phyloP scores from a whole-genome alignment of 2,888 invertebrate species.

The Allygus modestus region DNA sequence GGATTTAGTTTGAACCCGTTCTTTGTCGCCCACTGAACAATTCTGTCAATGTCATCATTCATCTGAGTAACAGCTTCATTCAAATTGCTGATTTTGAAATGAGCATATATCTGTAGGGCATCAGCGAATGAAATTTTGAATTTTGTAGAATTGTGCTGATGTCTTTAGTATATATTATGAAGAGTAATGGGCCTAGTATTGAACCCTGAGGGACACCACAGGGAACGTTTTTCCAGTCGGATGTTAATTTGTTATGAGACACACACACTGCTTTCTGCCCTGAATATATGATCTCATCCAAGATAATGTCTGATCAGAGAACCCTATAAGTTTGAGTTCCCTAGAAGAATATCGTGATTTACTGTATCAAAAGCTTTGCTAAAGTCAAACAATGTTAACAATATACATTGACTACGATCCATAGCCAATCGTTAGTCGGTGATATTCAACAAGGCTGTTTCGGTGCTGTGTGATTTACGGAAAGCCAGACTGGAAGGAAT shows the following conservation, averaged over 20 bases:
- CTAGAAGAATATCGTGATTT: background rate
- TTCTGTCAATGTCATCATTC: background rate
- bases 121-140: constrained; percentile 37
- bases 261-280: constrained; percentile 32
- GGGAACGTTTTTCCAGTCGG: constrained; percentile 4
- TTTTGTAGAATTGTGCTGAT: background rate
- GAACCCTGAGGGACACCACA: constrained; percentile 53
- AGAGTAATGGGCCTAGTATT: constrained; percentile 46
- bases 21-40: background rate
- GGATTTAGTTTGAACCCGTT: constrained; percentile 23
- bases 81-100: constrained; percentile 27
- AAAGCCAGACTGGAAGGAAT: background rate
- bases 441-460: background rate
- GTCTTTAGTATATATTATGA: constrained; percentile 42
- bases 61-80: background rate
- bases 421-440: background rate
- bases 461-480: background rate
- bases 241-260: background rate
- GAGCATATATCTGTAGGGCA: constrained; percentile 36
- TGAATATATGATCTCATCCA: constrained; percentile 37
- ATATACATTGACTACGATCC: constrained; percentile 4
- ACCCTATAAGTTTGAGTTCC: background rate
- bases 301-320: background rate
- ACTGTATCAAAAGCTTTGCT: constrained; percentile 7
- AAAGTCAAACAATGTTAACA: constrained; percentile 11